These are phyloP conservation scores for Trichonephila inaurata DNA, from an alignment of 1,140 invertebrate genomes.

Conservation along the genomic window DNA sequence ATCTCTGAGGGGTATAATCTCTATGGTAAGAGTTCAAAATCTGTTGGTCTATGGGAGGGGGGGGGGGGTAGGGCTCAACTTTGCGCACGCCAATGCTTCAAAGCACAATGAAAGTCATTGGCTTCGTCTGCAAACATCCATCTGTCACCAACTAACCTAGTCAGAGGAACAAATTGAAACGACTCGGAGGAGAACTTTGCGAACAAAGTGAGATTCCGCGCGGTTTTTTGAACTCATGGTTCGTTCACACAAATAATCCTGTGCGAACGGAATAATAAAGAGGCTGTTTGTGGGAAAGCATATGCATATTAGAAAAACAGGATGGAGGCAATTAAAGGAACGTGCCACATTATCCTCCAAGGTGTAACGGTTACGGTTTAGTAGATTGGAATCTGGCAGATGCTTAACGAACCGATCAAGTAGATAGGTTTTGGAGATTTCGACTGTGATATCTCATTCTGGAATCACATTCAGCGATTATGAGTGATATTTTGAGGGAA, in stretches of 20 bases:
- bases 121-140: neutral
- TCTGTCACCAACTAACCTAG: slow-evolving; percentile 29
- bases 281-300: neutral
- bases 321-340: slow-evolving; percentile 56
- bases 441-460: neutral
- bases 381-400: slow-evolving; percentile 50
- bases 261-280: slow-evolving; percentile 41
- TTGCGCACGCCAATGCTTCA: no score
- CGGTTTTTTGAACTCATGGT: slow-evolving; percentile 70
- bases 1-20: no score
- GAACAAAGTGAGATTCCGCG: slow-evolving; percentile 12
- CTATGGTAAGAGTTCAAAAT: no score
- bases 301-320: slow-evolving; percentile 18
- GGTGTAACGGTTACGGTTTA: slow-evolving; percentile 72
- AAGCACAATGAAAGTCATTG: no score
- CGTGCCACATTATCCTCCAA: slow-evolving; percentile 51
- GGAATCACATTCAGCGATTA: neutral
- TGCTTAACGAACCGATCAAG: slow-evolving; percentile 49
- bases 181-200: neutral
- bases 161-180: neutral
- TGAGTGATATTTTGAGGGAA: no score
- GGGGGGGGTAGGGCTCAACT: no score
- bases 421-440: neutral
- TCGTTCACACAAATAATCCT: slow-evolving; percentile 42
- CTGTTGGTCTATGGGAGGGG: no score